Conservation (phyloP, 2,797 vertebrate species). For the Somateria mollissima region DNA sequence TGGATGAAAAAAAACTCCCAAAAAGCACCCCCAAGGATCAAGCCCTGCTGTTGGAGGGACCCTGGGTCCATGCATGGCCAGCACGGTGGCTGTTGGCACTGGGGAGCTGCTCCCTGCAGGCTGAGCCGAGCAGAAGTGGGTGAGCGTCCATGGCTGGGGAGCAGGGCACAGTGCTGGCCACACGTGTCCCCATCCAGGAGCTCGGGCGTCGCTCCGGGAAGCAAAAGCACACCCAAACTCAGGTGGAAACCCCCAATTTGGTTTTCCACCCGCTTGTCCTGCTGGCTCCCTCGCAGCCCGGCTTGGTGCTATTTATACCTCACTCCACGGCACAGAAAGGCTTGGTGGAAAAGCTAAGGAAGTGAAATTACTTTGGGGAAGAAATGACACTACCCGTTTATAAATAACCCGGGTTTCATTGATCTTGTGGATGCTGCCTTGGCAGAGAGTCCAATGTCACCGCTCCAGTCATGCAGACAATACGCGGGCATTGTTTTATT, state of each 20-base stretch:
- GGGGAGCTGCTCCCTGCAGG: neutral
- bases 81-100: rapidly evolving
- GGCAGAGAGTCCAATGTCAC: conserved; percentile 79
- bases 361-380: conserved; percentile 67
- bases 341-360: conserved; percentile 56
- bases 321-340: neutral
- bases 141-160: neutral
- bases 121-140: neutral
- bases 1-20: neutral
- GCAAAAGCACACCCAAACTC: neutral
- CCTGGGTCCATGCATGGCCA: neutral
- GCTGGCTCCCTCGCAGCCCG: neutral
- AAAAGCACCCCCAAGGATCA: neutral
- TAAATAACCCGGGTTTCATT: conserved; percentile 68
- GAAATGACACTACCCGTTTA: conserved; percentile 62
- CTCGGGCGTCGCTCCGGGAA: neutral
- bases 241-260: neutral
- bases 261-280: neutral
- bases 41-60: neutral
- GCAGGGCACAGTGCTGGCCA: neutral
- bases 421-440: conserved; percentile 72
- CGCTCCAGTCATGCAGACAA: conserved; percentile 85
- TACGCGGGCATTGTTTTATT: conserved; percentile 83
- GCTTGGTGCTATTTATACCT: neutral
- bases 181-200: neutral